Percentiles rank a stretch among this genome's conserved stretches.
Conservation (phyloP, 2,113 vertebrate species). For the Ondatra zibethicus region DNA sequence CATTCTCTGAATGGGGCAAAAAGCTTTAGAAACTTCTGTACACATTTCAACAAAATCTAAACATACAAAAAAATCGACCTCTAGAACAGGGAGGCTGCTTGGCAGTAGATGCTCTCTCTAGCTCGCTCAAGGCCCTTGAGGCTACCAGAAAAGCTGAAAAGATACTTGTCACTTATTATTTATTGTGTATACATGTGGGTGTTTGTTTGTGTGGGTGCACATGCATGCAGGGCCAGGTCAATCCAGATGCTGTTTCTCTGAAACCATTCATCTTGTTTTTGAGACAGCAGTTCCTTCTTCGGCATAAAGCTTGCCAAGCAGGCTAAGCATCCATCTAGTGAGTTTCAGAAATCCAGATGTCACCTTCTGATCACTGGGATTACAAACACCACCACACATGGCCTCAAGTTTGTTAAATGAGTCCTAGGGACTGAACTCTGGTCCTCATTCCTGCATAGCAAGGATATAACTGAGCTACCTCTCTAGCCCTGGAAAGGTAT, state of each 20-base stretch:
- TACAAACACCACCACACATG: neutral
- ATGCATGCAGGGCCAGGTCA: neutral
- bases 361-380: neutral
- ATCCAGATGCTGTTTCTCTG: neutral
- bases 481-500: too few species aligned
- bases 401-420: neutral
- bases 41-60: neutral
- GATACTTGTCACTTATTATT: neutral
- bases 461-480: neutral
- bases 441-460: neutral
- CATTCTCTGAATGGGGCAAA: neutral
- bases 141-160: neutral
- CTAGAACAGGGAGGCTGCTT: neutral
- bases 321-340: neutral
- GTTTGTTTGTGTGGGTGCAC: neutral
- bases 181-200: neutral
- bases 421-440: neutral
- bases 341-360: neutral
- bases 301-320: neutral
- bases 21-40: neutral
- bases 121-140: neutral
- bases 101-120: neutral
- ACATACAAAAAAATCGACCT: conserved; percentile 12
- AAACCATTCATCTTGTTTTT: neutral
- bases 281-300: neutral